Evolutionary conservation across 2,888 invertebrate genomes (phyloP), one percentile per base, ranked within the genome.

Genomic region (Notodonta ziczac): DNA sequence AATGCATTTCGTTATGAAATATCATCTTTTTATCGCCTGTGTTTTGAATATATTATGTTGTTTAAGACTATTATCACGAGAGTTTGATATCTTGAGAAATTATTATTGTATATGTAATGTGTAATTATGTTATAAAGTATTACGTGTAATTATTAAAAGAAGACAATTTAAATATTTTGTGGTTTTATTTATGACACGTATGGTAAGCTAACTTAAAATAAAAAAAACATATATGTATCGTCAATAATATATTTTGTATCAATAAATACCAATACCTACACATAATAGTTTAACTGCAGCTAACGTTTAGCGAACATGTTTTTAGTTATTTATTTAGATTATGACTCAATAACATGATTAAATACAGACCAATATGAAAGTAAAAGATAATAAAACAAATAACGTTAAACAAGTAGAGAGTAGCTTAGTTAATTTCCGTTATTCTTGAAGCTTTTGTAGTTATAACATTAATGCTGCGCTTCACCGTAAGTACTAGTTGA

Each of bases 121-220:
- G 92, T 93, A 93, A 93, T 92, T 92, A 92, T 92, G 93, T 93
- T 93, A 91, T 90, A 87, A 92, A 92, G 91, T 93, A 93, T 93
- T 92, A 93, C 86, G 85, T 91, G 91, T 93, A 93, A 93, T 91
- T 92, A 93, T 92, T 91, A 91, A 93, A 93, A 92, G 86, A 87
- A 91, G 91, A 91, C 90, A 87, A 90, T 90, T 91, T 88, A 90
- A 89, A 86, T 85, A 86, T 61, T 60, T 65, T 66, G 58, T 76
- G 76, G 83, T 88, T 86, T 85, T 80, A 78, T 81, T 69, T 62
- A 13, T 46, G 46, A n/a, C 13, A 42, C 42, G 12, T 42, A 9
- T 9, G 42, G 35, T 35, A 35, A 35, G 4, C 24, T 35, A 35
- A 6, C 35, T 35, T 35, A 4, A 35, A 35, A 35, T 42, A 42